Evolutionary conservation across 2,113 vertebrate species (phyloP).

Genomic region (Phasianus colchicus): DNA sequence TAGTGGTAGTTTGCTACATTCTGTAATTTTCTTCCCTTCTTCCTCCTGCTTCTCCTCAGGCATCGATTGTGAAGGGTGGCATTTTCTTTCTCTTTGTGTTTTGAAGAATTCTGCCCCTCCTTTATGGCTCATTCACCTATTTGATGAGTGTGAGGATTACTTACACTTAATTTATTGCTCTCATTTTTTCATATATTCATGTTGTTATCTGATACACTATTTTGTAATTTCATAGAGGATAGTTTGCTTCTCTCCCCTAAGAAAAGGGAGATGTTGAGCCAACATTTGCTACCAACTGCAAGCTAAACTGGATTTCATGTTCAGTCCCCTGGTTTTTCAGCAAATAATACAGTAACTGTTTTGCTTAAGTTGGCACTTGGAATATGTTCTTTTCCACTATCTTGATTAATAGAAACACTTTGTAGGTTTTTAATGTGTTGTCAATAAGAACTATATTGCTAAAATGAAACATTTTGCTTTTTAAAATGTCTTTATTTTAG

Average conservation of each 20-base stretch:
- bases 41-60: not conserved
- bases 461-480: not conserved
- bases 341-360: not conserved
- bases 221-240: not conserved
- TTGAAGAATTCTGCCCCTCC: not conserved
- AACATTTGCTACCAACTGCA: not conserved
- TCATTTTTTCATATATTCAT: not conserved
- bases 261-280: not conserved
- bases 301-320: not conserved
- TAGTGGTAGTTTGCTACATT: not conserved
- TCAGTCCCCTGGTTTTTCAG: not conserved
- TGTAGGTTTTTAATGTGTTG: not conserved
- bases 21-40: not conserved
- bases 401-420: not conserved
- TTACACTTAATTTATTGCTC: not conserved
- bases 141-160: not conserved
- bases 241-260: not conserved
- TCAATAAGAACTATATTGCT: not conserved
- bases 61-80: not conserved
- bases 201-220: not conserved
- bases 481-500: not conserved
- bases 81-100: not conserved
- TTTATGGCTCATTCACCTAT: not conserved
- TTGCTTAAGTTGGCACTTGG: not conserved
- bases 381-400: not conserved